Conservation (phyloP, 2,113 vertebrate species). For the Entelurus aequoreus region DNA sequence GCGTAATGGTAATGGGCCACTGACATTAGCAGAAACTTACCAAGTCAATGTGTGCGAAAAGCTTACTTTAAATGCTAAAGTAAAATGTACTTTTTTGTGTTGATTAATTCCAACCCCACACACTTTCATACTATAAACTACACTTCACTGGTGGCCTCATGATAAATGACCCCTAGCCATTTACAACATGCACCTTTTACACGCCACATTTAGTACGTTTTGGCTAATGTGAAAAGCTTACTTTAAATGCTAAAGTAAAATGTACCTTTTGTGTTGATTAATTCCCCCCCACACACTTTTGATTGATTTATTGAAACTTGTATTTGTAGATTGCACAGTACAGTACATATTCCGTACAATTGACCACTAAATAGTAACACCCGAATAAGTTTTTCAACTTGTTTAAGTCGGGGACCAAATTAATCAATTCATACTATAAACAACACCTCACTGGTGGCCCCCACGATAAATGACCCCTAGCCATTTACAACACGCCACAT, state of each 20-base stretch:
- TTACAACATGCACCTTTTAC: slow-evolving; percentile 34
- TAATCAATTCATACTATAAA: not conserved
- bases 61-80: slow-evolving; percentile 18
- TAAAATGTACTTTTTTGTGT: slow-evolving; percentile 10
- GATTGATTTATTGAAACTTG: too few relatives aligned
- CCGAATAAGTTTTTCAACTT: too few relatives aligned
- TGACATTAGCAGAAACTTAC: slow-evolving; percentile 41
- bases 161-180: slow-evolving; percentile 31
- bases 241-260: slow-evolving; percentile 17
- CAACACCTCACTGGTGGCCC: slow-evolving; percentile 25
- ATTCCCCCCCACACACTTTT: slow-evolving; percentile 25
- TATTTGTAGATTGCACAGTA: too few relatives aligned
- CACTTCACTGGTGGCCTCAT: slow-evolving; percentile 26
- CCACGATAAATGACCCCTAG: slow-evolving; percentile 31
- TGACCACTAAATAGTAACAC: too few relatives aligned
- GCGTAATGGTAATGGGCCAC: slow-evolving; percentile 43
- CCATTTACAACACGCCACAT: slow-evolving; percentile 27
- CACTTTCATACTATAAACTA: slow-evolving; percentile 11
- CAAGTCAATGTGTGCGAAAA: slow-evolving; percentile 21
- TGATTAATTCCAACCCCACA: slow-evolving; percentile 39
- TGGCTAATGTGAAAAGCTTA: slow-evolving; percentile 3
- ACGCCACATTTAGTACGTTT: slow-evolving; percentile 16
- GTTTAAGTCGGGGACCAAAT: too few relatives aligned
- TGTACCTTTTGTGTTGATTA: slow-evolving; percentile 28
- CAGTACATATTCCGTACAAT: too few relatives aligned